Base-by-base conservation (phyloP, 2,797 vertebrate genomes). In the Epinephelus coioides region DNA sequence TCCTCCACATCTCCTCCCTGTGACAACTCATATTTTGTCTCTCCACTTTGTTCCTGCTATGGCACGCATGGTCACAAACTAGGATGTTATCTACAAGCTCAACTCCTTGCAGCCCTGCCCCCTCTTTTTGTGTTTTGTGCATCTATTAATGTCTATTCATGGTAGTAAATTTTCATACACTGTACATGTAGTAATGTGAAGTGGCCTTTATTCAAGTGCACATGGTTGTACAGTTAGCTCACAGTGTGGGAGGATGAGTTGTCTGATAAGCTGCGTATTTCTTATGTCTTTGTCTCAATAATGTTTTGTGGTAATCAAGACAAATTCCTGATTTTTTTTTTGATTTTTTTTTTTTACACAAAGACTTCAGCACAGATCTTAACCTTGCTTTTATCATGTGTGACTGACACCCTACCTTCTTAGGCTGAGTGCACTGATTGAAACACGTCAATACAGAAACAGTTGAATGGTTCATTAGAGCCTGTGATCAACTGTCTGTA, bases 381-480 rank as follows among this genome's bases (percentile, higher is more conserved):
- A 18, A 73, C 62, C 27, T 53, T 9, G 2, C 6, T 50, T 55
- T 55, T 9, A 34, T 18, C 34, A 43, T 0, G 23, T 0, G 23
- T 51, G 70, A 62, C 61, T 57, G 6, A 62, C 18, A 7, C 30
- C 30, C 47, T 56, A 30, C 54, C 21, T 64, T 47, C 59, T 13
- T 0, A 19, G 43, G 72, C 68, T 73, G 34, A 50, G 51, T 70
- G 34, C 47, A 66, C 1, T 68, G 69, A 85, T 68, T 85, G 54
- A 73, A 79, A 25, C 11, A 17, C 8, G 3, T 68, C 68, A 54
- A 70, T 69, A 67, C 21, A 76, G 72, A 68, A 83, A 84, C 70
- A 74, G 76, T 57, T 70, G 71, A 84, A 65, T 12, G n/a, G 69
- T 75, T 91, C 78, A 81, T 88, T 79, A 82, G 57, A 80, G 82